These are phyloP conservation scores for Pimpla rufipes DNA, from an alignment of 2,888 invertebrate genomes.

Conservation along the genomic window DNA sequence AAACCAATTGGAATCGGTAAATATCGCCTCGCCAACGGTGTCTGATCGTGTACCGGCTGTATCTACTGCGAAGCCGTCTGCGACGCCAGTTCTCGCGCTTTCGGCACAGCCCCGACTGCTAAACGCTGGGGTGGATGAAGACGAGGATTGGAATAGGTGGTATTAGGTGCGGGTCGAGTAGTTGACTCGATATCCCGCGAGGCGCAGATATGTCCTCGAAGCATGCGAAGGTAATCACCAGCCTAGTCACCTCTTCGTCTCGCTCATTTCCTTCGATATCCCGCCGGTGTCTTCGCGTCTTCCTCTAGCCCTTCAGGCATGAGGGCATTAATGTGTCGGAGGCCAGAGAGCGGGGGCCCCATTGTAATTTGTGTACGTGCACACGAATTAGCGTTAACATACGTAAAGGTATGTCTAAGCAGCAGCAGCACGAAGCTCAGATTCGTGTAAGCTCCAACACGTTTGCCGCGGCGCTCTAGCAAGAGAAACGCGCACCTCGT, in stretches of 20 bases:
- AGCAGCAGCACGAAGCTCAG: conserved; percentile 49
- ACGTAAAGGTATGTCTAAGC: conserved; percentile 64
- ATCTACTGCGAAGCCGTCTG: conserved; percentile 29
- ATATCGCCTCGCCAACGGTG: conserved; percentile 71
- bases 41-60: conserved; percentile 44
- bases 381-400: conserved; percentile 65
- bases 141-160: conserved; percentile 48
- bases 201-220: conserved; percentile 83
- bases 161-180: conserved; percentile 68
- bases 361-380: conserved; percentile 68
- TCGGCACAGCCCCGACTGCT: neutral
- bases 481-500: conserved; percentile 14
- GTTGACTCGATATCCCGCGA: conserved; percentile 70
- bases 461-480: conserved; percentile 32
- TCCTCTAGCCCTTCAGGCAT: conserved; percentile 51
- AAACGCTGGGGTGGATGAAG: conserved; percentile 19
- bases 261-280: conserved; percentile 45
- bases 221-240: conserved; percentile 83
- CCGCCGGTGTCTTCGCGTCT: conserved; percentile 40
- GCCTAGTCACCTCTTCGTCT: conserved; percentile 53
- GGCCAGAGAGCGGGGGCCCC: conserved; percentile 7
- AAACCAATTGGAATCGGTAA: conserved; percentile 84
- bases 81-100: conserved; percentile 38
- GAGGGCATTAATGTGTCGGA: conserved; percentile 50
- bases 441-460: conserved; percentile 64